Base-by-base conservation (phyloP, 2,888 invertebrate species). In the Drosophila rubida region DNA sequence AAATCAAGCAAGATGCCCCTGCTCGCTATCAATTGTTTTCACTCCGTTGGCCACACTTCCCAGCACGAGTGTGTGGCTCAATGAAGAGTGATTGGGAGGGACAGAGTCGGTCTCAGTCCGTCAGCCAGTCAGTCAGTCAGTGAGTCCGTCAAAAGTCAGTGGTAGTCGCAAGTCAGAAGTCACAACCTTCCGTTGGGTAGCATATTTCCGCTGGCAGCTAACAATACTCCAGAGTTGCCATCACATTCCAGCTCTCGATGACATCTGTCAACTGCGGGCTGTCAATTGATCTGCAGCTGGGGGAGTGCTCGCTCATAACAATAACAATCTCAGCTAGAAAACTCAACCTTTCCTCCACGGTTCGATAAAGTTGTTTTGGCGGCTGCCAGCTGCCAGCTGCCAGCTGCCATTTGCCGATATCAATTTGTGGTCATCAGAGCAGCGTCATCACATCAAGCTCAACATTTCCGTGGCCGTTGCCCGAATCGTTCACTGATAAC, bases 391-490 rank as follows among this genome's bases (percentile, higher is more conserved):
- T 57, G 50, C 46, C 25, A 27, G 39, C 27, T 59, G 72, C n/a
- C 59, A 63, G 37, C 27, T 25, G 25, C 25, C 25, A 1, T 54
- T 50, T 46, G 45, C 60, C 61, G 68, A 64, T 76, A 80, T 69
- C 84, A 78, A 80, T 80, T 83, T 83, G 87, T 66, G 87, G 85
- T 84, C 84, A 80, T 61, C 60, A 42, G 25, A 32, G 27, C 19
- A 48, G 54, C 35, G 66, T 55, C 66, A 69, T 63, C 64, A 48
- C 64, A 72, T 67, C 71, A 65, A 51, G 68, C 61, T 49, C 13
- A 59, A 74, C 57, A 60, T 69, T 75, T 75, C 75, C 77, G 73
- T 41, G 37, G 53, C 30, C 32, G 22, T 6, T 7, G 13, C 16
- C 30, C 41, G 51, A 30, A 19, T 42, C 51, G 41, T 30, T 41